phyloP scores from a whole-genome alignment of 2,113 vertebrate genomes.

The Mormoops blainvillei region DNA sequence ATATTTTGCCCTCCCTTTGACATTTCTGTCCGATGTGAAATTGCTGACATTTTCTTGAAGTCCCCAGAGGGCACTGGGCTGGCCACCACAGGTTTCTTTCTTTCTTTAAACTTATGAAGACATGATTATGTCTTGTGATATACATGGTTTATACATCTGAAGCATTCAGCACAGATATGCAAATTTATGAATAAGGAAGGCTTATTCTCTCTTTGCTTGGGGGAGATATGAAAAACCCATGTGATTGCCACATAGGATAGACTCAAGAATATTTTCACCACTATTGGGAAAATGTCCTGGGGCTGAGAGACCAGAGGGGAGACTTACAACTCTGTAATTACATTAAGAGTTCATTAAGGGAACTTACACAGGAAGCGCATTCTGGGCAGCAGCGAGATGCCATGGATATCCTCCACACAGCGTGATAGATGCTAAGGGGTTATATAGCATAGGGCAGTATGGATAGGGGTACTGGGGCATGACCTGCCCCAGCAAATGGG shows the following conservation, averaged over 20 bases:
- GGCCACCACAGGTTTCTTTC: neutral
- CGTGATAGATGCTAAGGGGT: neutral
- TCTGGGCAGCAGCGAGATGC: neutral
- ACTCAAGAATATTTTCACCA: neutral
- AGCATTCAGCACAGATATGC: neutral
- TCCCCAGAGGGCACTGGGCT: neutral
- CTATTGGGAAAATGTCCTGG: neutral
- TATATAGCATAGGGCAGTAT: neutral
- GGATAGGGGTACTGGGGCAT: neutral
- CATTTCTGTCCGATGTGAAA: neutral
- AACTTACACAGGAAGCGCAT: neutral
- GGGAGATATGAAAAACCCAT: neutral
- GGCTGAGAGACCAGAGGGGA: neutral
- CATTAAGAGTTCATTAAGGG: neutral
- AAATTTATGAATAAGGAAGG: slow-evolving; percentile 36
- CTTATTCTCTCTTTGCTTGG: slow-evolving; percentile 39
- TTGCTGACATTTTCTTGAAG: slow-evolving; percentile 1
- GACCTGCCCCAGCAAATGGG: neutral
- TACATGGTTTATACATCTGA: neutral
- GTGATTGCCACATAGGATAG: neutral
- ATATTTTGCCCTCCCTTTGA: neutral
- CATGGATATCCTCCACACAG: no score
- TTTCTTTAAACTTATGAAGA: slow-evolving; percentile 3
- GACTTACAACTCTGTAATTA: neutral
- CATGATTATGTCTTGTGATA: slow-evolving; percentile 39